These are phyloP conservation scores for Pelvicachromis taeniatus DNA, from an alignment of 2,113 vertebrate species.

Conservation along the genomic window DNA sequence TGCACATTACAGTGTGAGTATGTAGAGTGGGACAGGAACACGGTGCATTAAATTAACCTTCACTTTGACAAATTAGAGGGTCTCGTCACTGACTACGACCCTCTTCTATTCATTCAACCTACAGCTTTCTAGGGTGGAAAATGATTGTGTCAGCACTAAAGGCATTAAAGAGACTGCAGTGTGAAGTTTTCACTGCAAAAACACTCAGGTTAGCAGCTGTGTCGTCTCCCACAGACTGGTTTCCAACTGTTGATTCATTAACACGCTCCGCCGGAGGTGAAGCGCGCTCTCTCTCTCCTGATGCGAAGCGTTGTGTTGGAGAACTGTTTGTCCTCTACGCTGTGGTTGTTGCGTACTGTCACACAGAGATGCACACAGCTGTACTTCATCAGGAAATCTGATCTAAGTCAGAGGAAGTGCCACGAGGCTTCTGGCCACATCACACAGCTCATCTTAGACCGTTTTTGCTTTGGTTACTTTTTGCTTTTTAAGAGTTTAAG, in stretches of 20 bases:
- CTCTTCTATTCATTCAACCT: background rate
- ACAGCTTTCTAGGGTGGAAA: background rate
- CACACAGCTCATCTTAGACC: background rate
- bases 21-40: background rate
- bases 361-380: background rate
- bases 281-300: background rate
- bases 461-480: background rate
- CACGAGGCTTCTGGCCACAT: background rate
- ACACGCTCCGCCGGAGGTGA: slow-evolving; percentile 29
- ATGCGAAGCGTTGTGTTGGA: background rate
- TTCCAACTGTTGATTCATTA: slow-evolving; percentile 52
- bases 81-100: background rate
- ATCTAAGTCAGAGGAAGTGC: background rate
- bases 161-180: slow-evolving; percentile 1
- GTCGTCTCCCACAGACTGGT: slow-evolving; percentile 25
- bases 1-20: background rate
- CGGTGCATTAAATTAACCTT: background rate
- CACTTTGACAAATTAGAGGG: background rate
- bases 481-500: background rate
- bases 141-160: slow-evolving; percentile 5
- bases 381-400: background rate
- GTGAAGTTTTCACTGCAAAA: background rate
- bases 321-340: background rate
- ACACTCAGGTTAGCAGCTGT: slow-evolving; percentile 22
- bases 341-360: background rate